phyloP scores from a whole-genome alignment of 2,797 vertebrate genomes.

The Sebastes minor region DNA sequence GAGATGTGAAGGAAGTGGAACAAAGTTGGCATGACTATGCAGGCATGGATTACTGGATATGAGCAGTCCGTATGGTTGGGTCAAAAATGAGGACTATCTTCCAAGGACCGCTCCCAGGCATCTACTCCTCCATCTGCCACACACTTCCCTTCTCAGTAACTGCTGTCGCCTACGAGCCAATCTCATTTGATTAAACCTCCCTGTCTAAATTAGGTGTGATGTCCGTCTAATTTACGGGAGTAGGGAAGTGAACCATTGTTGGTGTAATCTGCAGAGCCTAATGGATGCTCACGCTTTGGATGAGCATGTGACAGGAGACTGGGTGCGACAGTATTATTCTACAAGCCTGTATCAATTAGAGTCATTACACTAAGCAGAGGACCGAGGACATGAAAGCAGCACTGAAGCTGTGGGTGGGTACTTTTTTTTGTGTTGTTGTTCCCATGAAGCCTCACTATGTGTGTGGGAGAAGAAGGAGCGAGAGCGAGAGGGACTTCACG shows the following conservation, averaged over 20 bases:
- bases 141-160: constrained; percentile 49
- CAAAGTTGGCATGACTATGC: constrained; percentile 40
- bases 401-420: constrained; percentile 29
- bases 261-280: constrained; percentile 12
- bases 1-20: constrained; percentile 30
- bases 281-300: constrained; percentile 12
- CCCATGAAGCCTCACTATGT: constrained; percentile 51
- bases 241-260: neutral
- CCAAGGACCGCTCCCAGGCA: constrained; percentile 78
- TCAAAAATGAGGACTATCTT: constrained; percentile 72
- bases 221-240: neutral
- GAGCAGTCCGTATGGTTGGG: constrained; percentile 75
- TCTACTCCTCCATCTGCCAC: constrained; percentile 80
- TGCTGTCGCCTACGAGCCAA: constrained; percentile 34
- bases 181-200: constrained; percentile 43
- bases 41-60: constrained; percentile 59
- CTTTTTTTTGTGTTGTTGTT: neutral
- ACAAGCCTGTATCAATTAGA: constrained; percentile 55
- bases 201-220: constrained; percentile 13
- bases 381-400: constrained; percentile 45
- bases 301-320: constrained; percentile 27
- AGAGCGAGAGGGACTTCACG: constrained; percentile 43
- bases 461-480: constrained; percentile 48
- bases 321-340: constrained; percentile 34
- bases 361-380: constrained; percentile 41